Evolutionary conservation across 1,140 invertebrate genomes (phyloP).

Genomic region (Pygmarrhopalites habei): DNA sequence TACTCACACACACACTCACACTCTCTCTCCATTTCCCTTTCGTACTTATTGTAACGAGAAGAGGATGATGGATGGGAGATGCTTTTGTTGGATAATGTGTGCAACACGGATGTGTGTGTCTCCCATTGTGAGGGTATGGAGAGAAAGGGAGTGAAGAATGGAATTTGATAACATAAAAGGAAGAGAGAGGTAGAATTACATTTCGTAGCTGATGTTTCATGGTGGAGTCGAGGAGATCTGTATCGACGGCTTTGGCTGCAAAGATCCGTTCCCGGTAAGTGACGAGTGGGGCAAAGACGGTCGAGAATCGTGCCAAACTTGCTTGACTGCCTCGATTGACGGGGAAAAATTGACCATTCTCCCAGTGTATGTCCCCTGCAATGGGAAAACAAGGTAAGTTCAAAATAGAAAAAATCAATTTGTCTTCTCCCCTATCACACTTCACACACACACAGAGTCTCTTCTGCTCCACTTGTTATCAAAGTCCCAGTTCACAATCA

Average conservation of each 20-base stretch:
- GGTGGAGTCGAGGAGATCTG: slow-evolving; percentile 81
- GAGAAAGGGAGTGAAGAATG: not conserved
- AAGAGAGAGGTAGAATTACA: too few relatives aligned
- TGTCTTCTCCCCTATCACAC: too few relatives aligned
- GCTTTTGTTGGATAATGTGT: too few relatives aligned
- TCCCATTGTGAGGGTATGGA: not conserved
- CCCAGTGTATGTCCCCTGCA: slow-evolving; percentile 67
- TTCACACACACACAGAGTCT: too few relatives aligned
- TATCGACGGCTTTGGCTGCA: slow-evolving; percentile 75
- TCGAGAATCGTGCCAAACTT: slow-evolving; percentile 48
- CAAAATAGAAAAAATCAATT: too few relatives aligned
- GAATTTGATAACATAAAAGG: slow-evolving; percentile 1
- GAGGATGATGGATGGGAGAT: too few relatives aligned
- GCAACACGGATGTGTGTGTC: not conserved
- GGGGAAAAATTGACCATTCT: slow-evolving; percentile 28
- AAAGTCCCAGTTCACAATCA: too few relatives aligned
- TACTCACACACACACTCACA: too few relatives aligned
- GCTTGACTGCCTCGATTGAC: slow-evolving; percentile 28
- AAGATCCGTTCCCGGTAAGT: slow-evolving; percentile 79
- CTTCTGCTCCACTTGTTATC: too few relatives aligned
- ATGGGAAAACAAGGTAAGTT: too few relatives aligned
- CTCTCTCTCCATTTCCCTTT: too few relatives aligned
- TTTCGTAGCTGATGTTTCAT: slow-evolving; percentile 90
- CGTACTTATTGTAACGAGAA: too few relatives aligned
- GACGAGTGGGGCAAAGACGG: slow-evolving; percentile 79